A percentile compares a stretch with the other conserved stretches of the same genome.
Evolutionary conservation across 2,888 invertebrate species (phyloP).

Genomic region (Amiota mariae): DNA sequence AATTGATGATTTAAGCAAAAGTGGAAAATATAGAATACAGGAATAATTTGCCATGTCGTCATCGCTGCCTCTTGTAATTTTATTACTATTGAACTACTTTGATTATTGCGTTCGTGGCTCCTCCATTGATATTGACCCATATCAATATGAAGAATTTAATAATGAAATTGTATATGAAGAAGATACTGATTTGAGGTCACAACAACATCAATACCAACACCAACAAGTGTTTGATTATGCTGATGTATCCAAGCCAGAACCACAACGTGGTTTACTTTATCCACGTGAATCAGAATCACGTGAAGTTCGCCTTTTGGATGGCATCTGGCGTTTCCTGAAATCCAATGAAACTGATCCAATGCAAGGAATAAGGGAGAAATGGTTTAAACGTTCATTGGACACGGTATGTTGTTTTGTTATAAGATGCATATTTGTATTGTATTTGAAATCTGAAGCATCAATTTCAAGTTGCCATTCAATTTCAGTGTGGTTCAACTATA

Average conservation of each 20-base stretch:
- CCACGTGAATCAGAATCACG: constrained; percentile 85
- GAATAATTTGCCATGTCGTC: too few species aligned
- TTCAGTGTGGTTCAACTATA: constrained; percentile 75
- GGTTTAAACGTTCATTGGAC: constrained; percentile 82
- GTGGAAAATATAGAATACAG: too few species aligned
- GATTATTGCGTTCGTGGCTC: too few species aligned
- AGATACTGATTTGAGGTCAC: too few species aligned
- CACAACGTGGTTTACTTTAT: constrained; percentile 68
- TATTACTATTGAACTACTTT: too few species aligned
- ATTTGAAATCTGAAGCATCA: background rate
- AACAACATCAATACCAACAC: too few species aligned
- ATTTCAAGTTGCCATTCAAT: background rate
- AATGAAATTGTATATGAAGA: too few species aligned
- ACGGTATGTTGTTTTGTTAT: constrained; percentile 74
- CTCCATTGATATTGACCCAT: too few species aligned
- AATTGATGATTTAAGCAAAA: too few species aligned
- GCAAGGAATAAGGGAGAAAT: constrained; percentile 82
- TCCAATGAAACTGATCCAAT: constrained; percentile 80
- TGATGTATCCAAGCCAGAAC: constrained; percentile 31
- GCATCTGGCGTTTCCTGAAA: constrained; percentile 92
- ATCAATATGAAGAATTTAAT: too few species aligned
- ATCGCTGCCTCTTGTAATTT: too few species aligned
- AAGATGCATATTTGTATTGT: too few species aligned
- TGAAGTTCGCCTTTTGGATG: constrained; percentile 85
- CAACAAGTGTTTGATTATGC: background rate